A percentile compares a stretch with the other conserved stretches of the same genome.
phyloP scores from a whole-genome alignment of 2,113 vertebrate species.

The Catharus fuscescens region DNA sequence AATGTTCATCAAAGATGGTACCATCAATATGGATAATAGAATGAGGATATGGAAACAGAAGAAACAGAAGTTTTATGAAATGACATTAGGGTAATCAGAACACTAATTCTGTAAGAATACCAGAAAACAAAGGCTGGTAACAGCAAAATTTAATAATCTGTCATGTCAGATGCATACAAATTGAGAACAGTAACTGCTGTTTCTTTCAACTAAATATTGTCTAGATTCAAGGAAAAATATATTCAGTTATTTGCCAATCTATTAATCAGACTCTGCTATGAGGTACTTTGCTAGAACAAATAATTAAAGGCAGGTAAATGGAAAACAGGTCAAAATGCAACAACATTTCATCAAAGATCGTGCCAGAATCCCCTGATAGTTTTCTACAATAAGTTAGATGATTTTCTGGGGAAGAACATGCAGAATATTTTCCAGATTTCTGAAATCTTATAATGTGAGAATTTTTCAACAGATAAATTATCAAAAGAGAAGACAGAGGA shows the following conservation, averaged over 20 bases:
- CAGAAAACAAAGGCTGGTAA: constrained; percentile 23
- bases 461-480: not conserved
- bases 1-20: not conserved
- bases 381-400: not conserved
- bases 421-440: not conserved
- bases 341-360: not conserved
- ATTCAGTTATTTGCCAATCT: not conserved
- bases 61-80: not conserved
- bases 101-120: constrained; percentile 1
- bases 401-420: not conserved
- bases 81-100: not conserved
- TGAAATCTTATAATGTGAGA: not conserved
- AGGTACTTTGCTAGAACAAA: not conserved
- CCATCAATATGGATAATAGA: not conserved
- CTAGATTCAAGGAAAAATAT: not conserved
- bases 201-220: not conserved
- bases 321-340: constrained; percentile 1
- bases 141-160: not conserved
- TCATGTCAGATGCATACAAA: constrained; percentile 1
- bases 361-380: not conserved
- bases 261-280: not conserved
- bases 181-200: not conserved
- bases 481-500: not conserved
- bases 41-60: not conserved
- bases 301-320: not conserved